Percentiles rank a stretch among this genome's conserved stretches.
Evolutionary conservation across 1,140 invertebrate species (phyloP).

Genomic region (Calosoma granatense): DNA sequence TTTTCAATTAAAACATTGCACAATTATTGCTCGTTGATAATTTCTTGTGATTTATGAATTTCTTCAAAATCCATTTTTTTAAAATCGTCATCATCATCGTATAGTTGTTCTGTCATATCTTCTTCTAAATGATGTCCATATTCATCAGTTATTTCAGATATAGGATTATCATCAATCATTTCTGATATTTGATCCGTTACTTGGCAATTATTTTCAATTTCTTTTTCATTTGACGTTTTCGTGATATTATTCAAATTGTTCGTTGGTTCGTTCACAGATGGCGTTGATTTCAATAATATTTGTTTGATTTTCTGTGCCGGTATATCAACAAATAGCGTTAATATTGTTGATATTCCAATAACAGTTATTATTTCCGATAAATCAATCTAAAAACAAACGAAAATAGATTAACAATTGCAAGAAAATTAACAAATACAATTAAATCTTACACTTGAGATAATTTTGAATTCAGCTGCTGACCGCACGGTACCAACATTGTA

Average conservation of each 20-base stretch:
- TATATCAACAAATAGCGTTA: constrained; percentile 43
- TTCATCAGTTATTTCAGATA: not conserved
- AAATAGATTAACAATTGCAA: not conserved
- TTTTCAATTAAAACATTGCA: too few relatives aligned
- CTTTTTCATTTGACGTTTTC: not conserved
- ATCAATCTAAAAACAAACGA: constrained; percentile 31
- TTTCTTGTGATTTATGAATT: too few relatives aligned
- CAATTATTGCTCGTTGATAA: too few relatives aligned
- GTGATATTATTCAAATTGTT: not conserved
- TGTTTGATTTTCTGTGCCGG: constrained; percentile 43
- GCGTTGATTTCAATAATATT: constrained; percentile 23
- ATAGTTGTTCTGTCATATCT: too few relatives aligned
- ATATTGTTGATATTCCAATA: constrained; percentile 29
- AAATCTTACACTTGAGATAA: constrained; percentile 40
- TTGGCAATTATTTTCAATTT: not conserved
- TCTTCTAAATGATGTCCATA: too few relatives aligned
- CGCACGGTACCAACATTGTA: constrained; percentile 46
- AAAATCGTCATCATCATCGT: too few relatives aligned
- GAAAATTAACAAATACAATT: not conserved
- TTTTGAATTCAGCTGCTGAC: constrained; percentile 43
- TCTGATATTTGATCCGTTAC: not conserved
- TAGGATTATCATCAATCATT: not conserved
- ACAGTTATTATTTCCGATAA: constrained; percentile 30
- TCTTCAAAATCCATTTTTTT: too few relatives aligned
- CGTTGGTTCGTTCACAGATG: too few relatives aligned